phyloP scores from a whole-genome alignment of 2,888 invertebrate genomes.

The Parthenolecanium corni region DNA sequence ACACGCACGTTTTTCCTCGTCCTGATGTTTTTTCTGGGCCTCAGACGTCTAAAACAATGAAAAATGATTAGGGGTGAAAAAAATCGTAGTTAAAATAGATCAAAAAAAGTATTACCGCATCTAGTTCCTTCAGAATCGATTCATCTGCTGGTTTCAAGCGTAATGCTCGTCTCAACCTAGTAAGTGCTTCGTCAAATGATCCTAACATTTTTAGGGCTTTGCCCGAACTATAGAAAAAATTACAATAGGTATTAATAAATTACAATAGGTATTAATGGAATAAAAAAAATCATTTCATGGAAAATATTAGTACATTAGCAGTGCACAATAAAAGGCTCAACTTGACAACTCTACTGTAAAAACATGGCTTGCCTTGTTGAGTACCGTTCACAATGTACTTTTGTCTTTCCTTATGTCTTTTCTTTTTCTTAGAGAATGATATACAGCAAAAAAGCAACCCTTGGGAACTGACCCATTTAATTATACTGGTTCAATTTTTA shows the following conservation, averaged over 20 bases:
- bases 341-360: too few relatives aligned
- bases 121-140: conserved; percentile 46
- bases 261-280: too few relatives aligned
- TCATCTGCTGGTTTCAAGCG: conserved; percentile 45
- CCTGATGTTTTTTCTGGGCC: background rate
- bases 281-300: too few relatives aligned
- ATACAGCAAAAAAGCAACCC: too few relatives aligned
- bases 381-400: background rate
- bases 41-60: background rate
- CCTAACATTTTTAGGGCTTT: conserved; percentile 52
- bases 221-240: conserved; percentile 45
- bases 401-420: too few relatives aligned
- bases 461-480: too few relatives aligned
- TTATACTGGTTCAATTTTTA: too few relatives aligned
- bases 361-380: too few relatives aligned
- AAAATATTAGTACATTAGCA: too few relatives aligned
- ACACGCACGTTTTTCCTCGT: background rate
- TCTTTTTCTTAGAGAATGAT: too few relatives aligned
- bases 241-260: too few relatives aligned
- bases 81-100: background rate
- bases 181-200: conserved; percentile 48
- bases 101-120: background rate
- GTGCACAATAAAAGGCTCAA: too few relatives aligned
- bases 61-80: background rate
- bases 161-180: conserved; percentile 45